These are phyloP conservation scores for Pseudomugil gertrudae DNA, from an alignment of 2,797 vertebrate genomes.

Conservation along the genomic window DNA sequence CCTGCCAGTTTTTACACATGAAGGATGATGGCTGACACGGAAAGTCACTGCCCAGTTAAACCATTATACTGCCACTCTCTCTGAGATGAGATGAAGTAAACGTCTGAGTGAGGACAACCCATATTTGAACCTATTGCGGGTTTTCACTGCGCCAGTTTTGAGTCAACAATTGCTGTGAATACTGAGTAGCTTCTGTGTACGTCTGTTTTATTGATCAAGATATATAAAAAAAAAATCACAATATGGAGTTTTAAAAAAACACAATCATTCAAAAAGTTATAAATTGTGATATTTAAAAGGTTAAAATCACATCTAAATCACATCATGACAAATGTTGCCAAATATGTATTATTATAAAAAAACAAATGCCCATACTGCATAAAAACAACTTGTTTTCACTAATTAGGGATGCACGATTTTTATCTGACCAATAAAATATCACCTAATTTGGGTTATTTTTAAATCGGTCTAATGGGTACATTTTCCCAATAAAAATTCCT, in stretches of 20 bases:
- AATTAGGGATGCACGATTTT: too few species aligned
- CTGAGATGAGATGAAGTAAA: conserved; percentile 51
- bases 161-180: not conserved
- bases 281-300: not conserved
- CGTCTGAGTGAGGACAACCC: conserved; percentile 15
- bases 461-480: too few species aligned
- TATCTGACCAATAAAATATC: too few species aligned
- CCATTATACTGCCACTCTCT: conserved; percentile 57
- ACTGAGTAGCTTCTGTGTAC: not conserved
- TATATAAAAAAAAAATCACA: not conserved
- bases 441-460: too few species aligned
- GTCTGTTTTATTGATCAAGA: too few species aligned
- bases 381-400: too few species aligned
- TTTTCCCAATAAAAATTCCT: too few species aligned
- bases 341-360: too few species aligned
- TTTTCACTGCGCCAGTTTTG: not conserved
- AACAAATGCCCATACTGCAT: too few species aligned
- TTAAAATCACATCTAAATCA: conserved; percentile 10
- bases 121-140: conserved; percentile 18
- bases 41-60: conserved; percentile 51
- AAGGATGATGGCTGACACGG: conserved; percentile 59
- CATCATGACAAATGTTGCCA: too few species aligned
- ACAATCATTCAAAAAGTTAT: not conserved
- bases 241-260: not conserved
- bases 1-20: conserved; percentile 58